These are phyloP conservation scores for Leptinotarsa lineolata DNA, from an alignment of 1,140 invertebrate species.

Conservation along the genomic window DNA sequence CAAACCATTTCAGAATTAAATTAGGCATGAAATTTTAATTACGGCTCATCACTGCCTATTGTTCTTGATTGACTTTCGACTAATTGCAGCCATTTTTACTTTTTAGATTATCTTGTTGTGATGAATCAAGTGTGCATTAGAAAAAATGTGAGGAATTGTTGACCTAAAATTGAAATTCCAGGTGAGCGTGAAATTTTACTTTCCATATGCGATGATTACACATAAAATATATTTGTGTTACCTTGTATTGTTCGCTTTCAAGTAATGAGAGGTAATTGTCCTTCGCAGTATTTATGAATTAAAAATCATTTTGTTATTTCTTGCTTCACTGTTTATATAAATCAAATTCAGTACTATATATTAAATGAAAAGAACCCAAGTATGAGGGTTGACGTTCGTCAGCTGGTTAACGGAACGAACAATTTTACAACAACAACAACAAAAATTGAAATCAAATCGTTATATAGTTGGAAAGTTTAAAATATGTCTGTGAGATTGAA, in stretches of 20 bases:
- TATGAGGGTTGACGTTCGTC: too few species aligned
- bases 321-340: too few species aligned
- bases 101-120: background rate
- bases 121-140: background rate
- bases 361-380: too few species aligned
- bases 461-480: too few species aligned
- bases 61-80: background rate
- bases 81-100: background rate
- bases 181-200: background rate
- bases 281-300: too few species aligned
- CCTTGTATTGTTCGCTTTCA: background rate
- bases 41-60: background rate
- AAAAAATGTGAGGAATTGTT: background rate
- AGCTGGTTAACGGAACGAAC: too few species aligned
- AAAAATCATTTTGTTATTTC: too few species aligned
- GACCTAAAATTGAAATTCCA: conserved; percentile 1
- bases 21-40: conserved; percentile 4
- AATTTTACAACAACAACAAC: too few species aligned
- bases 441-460: too few species aligned
- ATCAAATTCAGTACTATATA: too few species aligned
- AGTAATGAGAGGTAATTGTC: background rate
- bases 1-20: background rate
- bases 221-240: background rate
- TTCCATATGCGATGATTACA: background rate
- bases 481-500: too few species aligned